Evolutionary conservation across 2,888 invertebrate species (phyloP).

Genomic region (Iselma pallidipennis): DNA sequence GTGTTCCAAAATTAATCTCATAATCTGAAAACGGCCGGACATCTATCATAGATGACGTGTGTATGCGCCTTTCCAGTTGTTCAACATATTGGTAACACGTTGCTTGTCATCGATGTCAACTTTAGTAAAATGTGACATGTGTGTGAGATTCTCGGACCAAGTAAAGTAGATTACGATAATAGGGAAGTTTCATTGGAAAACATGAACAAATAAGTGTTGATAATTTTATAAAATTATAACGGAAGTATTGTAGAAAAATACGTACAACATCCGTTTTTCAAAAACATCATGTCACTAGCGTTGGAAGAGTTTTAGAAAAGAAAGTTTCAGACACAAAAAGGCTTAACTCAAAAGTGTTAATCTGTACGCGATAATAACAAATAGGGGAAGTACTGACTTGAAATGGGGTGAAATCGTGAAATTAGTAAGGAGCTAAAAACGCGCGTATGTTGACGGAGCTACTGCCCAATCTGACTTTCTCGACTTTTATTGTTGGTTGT

Average conservation of each 20-base stretch:
- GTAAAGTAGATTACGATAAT: conserved; percentile 37
- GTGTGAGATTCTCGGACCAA: conserved; percentile 32
- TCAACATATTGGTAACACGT: conserved; percentile 40
- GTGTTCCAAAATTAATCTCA: conserved; percentile 42
- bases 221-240: not conserved
- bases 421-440: too few relatives aligned
- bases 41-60: conserved; percentile 39
- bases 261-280: not conserved
- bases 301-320: too few relatives aligned
- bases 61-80: conserved; percentile 36
- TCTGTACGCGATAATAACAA: too few relatives aligned
- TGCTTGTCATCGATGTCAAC: conserved; percentile 36
- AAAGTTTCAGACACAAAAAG: too few relatives aligned
- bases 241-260: not conserved
- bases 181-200: conserved; percentile 28
- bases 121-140: conserved; percentile 9
- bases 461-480: not conserved
- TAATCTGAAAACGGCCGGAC: conserved; percentile 36
- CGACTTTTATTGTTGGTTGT: conserved; percentile 18
- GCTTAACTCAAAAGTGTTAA: too few relatives aligned
- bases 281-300: too few relatives aligned
- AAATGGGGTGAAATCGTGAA: too few relatives aligned
- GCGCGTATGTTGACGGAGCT: not conserved
- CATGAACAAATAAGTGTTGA: not conserved
- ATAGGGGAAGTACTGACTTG: too few relatives aligned